Conservation (phyloP, 1,140 invertebrate species). For the Drosophila kurseongensis region DNA sequence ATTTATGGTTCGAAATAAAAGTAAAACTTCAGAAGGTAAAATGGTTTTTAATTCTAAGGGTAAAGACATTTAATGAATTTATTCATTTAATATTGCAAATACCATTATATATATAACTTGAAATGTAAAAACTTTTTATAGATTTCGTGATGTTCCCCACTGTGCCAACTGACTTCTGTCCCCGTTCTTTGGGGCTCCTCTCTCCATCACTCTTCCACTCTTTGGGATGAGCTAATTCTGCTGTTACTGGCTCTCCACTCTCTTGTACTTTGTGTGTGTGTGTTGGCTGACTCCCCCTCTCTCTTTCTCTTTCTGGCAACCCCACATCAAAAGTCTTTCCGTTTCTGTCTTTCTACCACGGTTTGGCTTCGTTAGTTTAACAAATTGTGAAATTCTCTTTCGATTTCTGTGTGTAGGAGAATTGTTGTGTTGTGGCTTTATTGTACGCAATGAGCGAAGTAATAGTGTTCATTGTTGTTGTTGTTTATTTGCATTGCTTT, state of each 20-base stretch:
- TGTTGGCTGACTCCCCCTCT: slow-evolving; percentile 8
- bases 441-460: slow-evolving; percentile 36
- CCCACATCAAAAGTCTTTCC: slow-evolving; percentile 29
- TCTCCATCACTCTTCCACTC: slow-evolving; percentile 16
- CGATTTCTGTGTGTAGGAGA: slow-evolving; percentile 30
- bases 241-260: slow-evolving; percentile 40
- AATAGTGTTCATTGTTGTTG: slow-evolving; percentile 20
- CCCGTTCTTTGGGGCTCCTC: slow-evolving; percentile 23
- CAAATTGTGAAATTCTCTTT: slow-evolving; percentile 56
- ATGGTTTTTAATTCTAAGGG: too few species aligned
- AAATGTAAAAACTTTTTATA: neutral
- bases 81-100: too few species aligned
- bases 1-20: too few species aligned
- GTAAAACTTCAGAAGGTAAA: too few species aligned
- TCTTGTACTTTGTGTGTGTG: slow-evolving; percentile 22
- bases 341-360: slow-evolving; percentile 43
- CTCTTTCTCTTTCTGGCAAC: slow-evolving; percentile 3
- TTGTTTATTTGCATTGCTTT: slow-evolving; percentile 22
- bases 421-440: slow-evolving; percentile 18
- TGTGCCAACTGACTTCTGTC: slow-evolving; percentile 17
- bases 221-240: slow-evolving; percentile 46
- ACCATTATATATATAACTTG: too few species aligned
- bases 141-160: slow-evolving; percentile 1
- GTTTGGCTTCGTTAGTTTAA: slow-evolving; percentile 52
- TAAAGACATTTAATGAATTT: too few species aligned